These are phyloP conservation scores for Sardinella longiceps DNA, from an alignment of 2,797 vertebrate genomes.

Conservation along the genomic window DNA sequence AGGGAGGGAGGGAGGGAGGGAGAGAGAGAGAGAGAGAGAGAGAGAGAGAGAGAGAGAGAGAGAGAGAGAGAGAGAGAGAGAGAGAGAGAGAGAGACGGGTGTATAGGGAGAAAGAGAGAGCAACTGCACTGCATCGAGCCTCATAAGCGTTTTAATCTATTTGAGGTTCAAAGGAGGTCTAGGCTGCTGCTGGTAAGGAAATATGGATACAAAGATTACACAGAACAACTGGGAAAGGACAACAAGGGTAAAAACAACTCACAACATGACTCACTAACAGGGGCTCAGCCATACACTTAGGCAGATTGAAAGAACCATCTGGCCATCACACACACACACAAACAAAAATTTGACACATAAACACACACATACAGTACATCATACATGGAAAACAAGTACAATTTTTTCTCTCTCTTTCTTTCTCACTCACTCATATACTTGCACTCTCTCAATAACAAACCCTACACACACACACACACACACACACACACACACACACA, in stretches of 20 bases:
- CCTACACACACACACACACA: background rate
- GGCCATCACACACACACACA: background rate
- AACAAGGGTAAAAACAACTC: background rate
- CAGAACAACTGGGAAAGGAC: background rate
- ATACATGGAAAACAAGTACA: background rate
- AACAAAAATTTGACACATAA: background rate
- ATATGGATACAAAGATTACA: background rate
- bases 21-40: background rate
- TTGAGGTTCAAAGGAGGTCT: background rate
- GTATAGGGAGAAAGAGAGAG: background rate
- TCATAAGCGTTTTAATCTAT: background rate
- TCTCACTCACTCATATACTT: no score
- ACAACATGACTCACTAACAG: background rate
- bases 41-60: background rate
- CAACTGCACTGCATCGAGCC: background rate
- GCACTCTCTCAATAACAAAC: background rate
- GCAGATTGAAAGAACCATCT: background rate
- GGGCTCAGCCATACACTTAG: background rate
- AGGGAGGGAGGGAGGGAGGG: background rate
- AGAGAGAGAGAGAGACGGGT: background rate
- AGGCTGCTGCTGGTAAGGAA: background rate
- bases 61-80: background rate
- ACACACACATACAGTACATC: conserved; percentile 13
- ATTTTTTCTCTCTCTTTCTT: no score
- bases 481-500: background rate